These are phyloP conservation scores for Ivindomyrus marchei DNA, from an alignment of 2,113 vertebrate species.

Conservation along the genomic window DNA sequence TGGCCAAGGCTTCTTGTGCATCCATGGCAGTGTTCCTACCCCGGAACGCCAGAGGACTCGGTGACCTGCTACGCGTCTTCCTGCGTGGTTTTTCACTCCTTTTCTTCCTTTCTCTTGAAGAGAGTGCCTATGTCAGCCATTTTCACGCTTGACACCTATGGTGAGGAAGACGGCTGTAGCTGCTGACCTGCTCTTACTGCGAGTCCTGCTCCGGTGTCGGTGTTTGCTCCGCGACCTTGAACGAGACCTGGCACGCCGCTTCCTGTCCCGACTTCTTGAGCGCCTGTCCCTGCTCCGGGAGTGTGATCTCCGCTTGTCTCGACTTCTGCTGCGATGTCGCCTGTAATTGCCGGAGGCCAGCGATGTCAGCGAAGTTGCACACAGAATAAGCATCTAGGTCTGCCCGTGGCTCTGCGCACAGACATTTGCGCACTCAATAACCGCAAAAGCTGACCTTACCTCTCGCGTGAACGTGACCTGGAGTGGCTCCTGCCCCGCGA, in stretches of 20 bases:
- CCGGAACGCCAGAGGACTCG: conserved; percentile 78
- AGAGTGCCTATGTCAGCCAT: conserved; percentile 33
- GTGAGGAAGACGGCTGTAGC: background rate
- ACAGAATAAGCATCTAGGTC: background rate
- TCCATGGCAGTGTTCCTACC: conserved; percentile 97
- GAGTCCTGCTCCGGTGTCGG: conserved; percentile 78
- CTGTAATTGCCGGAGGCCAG: conserved; percentile 51
- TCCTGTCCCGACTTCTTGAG: conserved; percentile 75
- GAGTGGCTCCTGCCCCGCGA: conserved; percentile 81
- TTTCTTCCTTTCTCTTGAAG: conserved; percentile 83
- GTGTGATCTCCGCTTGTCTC: conserved; percentile 75
- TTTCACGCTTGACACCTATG: conserved; percentile 32
- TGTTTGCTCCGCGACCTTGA: conserved; percentile 85
- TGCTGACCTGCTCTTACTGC: conserved; percentile 84
- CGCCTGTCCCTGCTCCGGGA: conserved; percentile 64
- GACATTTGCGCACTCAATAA: background rate
- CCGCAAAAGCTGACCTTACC: conserved; percentile 49
- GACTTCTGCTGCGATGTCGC: conserved; percentile 83
- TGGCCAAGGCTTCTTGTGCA: conserved; percentile 90
- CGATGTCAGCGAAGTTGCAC: background rate
- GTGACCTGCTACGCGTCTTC: conserved; percentile 78
- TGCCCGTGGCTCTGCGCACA: background rate
- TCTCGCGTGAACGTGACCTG: conserved; percentile 85
- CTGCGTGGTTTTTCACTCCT: conserved; percentile 78
- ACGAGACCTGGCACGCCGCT: conserved; percentile 75